These are phyloP conservation scores for Dimorphilus gyrociliatus DNA, from an alignment of 2,888 invertebrate genomes.

Conservation along the genomic window DNA sequence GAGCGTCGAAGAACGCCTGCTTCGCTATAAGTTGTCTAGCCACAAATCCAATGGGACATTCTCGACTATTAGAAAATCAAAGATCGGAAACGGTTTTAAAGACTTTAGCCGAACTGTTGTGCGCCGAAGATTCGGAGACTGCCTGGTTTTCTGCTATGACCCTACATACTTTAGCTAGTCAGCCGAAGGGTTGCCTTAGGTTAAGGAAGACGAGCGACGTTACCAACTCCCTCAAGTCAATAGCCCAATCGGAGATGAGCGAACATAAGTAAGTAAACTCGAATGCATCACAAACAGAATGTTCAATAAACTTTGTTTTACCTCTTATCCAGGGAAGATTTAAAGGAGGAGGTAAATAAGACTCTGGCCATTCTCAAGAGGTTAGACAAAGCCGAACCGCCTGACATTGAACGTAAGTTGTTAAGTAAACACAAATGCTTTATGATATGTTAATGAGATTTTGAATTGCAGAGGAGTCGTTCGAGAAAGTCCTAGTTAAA, in stretches of 20 bases:
- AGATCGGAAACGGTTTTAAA: constrained; percentile 25
- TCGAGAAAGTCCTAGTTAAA: constrained; percentile 11
- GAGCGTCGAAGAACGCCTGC: constrained; percentile 36
- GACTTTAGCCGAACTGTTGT: constrained; percentile 22
- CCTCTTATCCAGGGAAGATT: constrained; percentile 21
- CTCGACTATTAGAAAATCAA: constrained; percentile 20
- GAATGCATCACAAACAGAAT: no score
- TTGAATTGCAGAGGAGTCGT: no score
- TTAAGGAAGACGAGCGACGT: constrained; percentile 20
- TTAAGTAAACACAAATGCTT: constrained; percentile 1
- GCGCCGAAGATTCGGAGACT: constrained; percentile 29
- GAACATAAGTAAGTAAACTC: no score
- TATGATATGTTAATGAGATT: neutral
- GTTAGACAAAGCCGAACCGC: constrained; percentile 23
- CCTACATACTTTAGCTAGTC: constrained; percentile 29
- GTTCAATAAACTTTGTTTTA: no score
- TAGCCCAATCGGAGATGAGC: no score
- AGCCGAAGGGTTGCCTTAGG: constrained; percentile 29
- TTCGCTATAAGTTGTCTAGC: constrained; percentile 38
- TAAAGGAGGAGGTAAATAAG: constrained; percentile 26
- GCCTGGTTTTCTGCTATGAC: constrained; percentile 38
- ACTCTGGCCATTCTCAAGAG: constrained; percentile 30
- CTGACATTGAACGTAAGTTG: constrained; percentile 18
- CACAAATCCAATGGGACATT: constrained; percentile 28
- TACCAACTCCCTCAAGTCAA: no score